Evolutionary conservation across 2,797 vertebrate species (phyloP), one percentile per base, ranked within the genome.

Genomic region (Propithecus perrieri): DNA sequence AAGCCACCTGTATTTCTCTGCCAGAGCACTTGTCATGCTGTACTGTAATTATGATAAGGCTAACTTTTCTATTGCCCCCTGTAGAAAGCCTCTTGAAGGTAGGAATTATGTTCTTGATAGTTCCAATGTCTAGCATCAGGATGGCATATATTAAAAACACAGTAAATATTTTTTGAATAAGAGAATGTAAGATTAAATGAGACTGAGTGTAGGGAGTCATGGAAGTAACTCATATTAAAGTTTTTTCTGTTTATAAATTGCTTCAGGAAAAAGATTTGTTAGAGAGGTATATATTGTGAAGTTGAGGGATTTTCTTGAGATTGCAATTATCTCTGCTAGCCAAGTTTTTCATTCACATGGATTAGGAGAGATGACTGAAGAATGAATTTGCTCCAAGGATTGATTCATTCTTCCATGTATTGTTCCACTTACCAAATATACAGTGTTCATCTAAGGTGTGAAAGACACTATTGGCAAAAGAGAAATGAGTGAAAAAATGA

Each of bases 341-440:
- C 26, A 57, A 63, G 38, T 89, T 15, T 89, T 97, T 89, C 79
- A 63, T 61, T 96, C 67, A 30, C 11, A 12, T 92, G 89, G 28
- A 48, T 84, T 92, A 76, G n/a, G 38, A 75, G 59, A 80, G 28
- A 41, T 95, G 65, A 65, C 57, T 92, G 38, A 75, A 17, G 33
- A 94, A 85, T 89, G 41, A 65, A 33, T 48, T 89, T 81, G 38
- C 46, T 92, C 65, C 59, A 85, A 85, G 26, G 9, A 75, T 48
- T 80, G 67, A 92, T 67, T 75, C 35, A 85, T n/a, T 94, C 22
- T 74, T 86, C 46, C 28, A 20, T 89, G 9, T 85, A 63, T 97
- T 85, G 63, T 85, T 92, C n/a, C 46, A 86, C 30, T 89, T 46
- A 43, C 22, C 43, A 89, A 95, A 89, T n/a, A 63, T 69, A 20